phyloP scores from a whole-genome alignment of 2,113 vertebrate genomes.

The Sylvietta virens region DNA sequence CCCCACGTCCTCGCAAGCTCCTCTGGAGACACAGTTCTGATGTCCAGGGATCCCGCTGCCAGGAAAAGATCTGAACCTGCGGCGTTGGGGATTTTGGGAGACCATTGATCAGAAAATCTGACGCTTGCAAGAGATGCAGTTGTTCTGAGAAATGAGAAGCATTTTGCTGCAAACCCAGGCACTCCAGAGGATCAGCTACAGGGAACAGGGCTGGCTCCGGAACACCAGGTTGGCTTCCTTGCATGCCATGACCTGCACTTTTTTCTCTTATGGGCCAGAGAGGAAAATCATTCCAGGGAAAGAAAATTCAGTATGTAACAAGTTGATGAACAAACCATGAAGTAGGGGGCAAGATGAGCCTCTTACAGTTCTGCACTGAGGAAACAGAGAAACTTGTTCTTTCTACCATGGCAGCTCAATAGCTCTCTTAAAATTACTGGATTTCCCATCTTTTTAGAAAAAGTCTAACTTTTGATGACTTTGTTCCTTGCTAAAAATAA shows the following conservation, averaged over 20 bases:
- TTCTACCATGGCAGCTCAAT: background rate
- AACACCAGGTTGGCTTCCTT: background rate
- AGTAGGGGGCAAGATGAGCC: background rate
- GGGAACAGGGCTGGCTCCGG: background rate
- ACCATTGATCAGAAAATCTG: background rate
- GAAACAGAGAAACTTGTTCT: background rate
- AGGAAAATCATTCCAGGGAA: background rate
- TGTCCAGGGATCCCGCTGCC: background rate
- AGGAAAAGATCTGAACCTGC: background rate
- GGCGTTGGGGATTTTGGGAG: background rate
- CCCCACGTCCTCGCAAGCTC: rapidly evolving
- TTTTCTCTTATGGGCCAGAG: background rate
- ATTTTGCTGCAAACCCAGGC: background rate
- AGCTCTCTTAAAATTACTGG: background rate
- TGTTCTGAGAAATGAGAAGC: background rate
- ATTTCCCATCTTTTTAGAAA: background rate
- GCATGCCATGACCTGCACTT: background rate
- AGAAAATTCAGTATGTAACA: background rate
- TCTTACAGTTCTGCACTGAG: background rate
- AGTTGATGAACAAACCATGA: background rate
- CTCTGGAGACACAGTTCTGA: rapidly evolving
- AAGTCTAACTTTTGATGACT: background rate
- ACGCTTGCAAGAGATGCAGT: background rate
- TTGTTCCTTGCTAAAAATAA: background rate
- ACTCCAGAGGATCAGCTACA: background rate